A percentile compares a stretch with the other conserved stretches of the same genome.
phyloP scores from a whole-genome alignment of 2,888 invertebrate genomes.

The Xestia rhomboidea region DNA sequence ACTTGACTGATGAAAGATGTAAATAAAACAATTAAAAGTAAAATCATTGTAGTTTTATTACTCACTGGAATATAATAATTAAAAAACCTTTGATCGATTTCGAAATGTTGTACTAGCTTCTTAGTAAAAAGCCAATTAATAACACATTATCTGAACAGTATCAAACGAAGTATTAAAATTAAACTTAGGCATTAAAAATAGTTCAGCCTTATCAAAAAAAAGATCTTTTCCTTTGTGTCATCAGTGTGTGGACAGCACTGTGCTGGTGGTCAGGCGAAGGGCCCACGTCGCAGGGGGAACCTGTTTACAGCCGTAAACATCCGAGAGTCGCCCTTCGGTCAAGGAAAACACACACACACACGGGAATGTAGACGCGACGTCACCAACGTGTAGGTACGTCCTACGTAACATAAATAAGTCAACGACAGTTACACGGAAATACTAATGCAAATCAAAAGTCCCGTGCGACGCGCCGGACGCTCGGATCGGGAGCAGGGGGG shows the following conservation, averaged over 20 bases:
- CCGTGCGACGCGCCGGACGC: constrained; percentile 67
- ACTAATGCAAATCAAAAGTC: constrained; percentile 82
- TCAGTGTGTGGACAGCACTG: constrained; percentile 83
- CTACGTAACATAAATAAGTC: constrained; percentile 75
- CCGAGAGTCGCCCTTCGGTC: constrained; percentile 86
- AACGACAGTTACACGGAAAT: constrained; percentile 82
- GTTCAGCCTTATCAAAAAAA: constrained; percentile 90
- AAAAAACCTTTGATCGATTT: constrained; percentile 87
- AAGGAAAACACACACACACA: constrained; percentile 84
- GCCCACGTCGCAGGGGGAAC: constrained; percentile 81
- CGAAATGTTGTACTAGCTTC: constrained; percentile 89
- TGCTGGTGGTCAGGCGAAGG: constrained; percentile 80
- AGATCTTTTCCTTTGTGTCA: constrained; percentile 88
- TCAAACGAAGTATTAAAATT: constrained; percentile 85
- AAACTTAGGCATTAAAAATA: constrained; percentile 88
- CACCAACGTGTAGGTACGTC: constrained; percentile 79
- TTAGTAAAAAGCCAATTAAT: constrained; percentile 81
- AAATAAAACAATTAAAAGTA: constrained; percentile 78
- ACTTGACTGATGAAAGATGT: not conserved
- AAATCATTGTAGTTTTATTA: constrained; percentile 87
- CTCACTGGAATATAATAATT: constrained; percentile 87
- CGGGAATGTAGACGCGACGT: constrained; percentile 87
- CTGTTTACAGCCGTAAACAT: constrained; percentile 86
- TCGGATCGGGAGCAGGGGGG: constrained; percentile 63
- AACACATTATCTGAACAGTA: constrained; percentile 85